A percentile compares a stretch with the other conserved stretches of the same genome.
phyloP scores from a whole-genome alignment of 2,797 vertebrate species.

The Poeciliopsis paucimaculata region DNA sequence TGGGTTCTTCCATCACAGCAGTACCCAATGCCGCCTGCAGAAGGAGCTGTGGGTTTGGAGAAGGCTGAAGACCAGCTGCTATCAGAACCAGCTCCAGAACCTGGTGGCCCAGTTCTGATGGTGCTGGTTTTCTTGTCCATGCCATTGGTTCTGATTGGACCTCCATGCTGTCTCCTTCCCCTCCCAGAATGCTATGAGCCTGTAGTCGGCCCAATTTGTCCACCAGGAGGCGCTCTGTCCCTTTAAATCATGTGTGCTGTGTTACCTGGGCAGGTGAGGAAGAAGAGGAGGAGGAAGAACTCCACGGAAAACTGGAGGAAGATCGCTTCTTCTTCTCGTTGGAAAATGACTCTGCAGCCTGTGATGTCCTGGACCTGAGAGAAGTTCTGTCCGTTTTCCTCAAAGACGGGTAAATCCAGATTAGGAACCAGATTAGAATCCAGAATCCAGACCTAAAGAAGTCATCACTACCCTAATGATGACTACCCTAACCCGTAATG shows the following conservation, averaged over 20 bases:
- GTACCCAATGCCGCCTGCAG: background rate
- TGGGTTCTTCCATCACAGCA: background rate
- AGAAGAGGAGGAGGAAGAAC: slow-evolving; percentile 65
- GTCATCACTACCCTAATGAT: too few relatives aligned
- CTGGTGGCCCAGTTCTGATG: background rate
- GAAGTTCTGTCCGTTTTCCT: slow-evolving; percentile 78
- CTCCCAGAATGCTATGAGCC: background rate
- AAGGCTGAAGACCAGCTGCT: background rate
- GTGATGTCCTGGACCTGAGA: slow-evolving; percentile 80
- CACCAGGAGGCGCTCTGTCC: background rate
- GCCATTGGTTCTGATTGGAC: background rate
- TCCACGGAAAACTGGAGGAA: slow-evolving; percentile 83
- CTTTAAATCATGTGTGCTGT: background rate
- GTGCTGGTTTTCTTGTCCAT: background rate
- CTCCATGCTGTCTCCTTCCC: background rate
- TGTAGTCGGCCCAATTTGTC: background rate
- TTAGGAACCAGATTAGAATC: too few relatives aligned
- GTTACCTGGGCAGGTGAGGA: slow-evolving; percentile 44
- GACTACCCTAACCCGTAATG: too few relatives aligned
- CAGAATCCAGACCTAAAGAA: background rate
- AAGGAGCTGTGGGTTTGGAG: background rate
- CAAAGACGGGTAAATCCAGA: slow-evolving; percentile 54
- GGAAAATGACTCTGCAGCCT: slow-evolving; percentile 80
- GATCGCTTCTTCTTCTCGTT: slow-evolving; percentile 83
- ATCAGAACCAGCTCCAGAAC: background rate